A percentile compares a stretch with the other conserved stretches of the same genome.
Conservation (phyloP, 30 jellyfish, hydroid and myxozoan genomes). For the Pelagia noctiluca region DNA sequence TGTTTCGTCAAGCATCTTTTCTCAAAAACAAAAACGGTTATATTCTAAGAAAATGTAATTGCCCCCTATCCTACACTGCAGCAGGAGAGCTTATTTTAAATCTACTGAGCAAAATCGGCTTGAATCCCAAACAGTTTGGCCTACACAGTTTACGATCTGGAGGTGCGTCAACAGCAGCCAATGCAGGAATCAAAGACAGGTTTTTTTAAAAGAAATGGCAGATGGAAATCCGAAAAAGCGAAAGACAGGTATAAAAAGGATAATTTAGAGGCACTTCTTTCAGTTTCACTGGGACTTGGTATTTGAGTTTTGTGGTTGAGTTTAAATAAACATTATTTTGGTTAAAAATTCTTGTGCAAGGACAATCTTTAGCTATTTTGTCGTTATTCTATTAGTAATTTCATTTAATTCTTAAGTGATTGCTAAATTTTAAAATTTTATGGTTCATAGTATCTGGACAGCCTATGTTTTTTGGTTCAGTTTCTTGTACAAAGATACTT, state of each 20-base stretch:
- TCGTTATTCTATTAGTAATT: no score
- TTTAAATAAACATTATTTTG: no score
- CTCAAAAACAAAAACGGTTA: neutral
- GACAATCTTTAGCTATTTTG: no score
- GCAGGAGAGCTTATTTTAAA: neutral
- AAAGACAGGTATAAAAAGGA: slow-evolving; percentile 17
- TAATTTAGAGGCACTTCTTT: neutral
- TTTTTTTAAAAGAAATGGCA: slow-evolving; percentile 16
- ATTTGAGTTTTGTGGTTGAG: no score
- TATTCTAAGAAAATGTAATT: neutral
- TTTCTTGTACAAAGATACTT: no score
- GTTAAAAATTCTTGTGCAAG: no score
- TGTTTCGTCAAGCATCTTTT: neutral
- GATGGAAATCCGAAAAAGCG: slow-evolving; percentile 10
- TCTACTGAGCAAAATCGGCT: neutral
- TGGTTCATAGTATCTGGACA: no score
- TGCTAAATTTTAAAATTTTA: no score
- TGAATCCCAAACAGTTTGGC: neutral
- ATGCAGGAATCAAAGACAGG: slow-evolving; percentile 7
- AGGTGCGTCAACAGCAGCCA: slow-evolving; percentile 38
- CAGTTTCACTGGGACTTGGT: slow-evolving; percentile 42
- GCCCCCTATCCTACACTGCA: slow-evolving; percentile 10
- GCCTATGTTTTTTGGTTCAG: no score
- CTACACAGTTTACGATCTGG: slow-evolving; percentile 31
- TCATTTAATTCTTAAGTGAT: no score